Evolutionary conservation across 2,113 vertebrate genomes (phyloP).

Genomic region (Cephalopholis sonnerati): DNA sequence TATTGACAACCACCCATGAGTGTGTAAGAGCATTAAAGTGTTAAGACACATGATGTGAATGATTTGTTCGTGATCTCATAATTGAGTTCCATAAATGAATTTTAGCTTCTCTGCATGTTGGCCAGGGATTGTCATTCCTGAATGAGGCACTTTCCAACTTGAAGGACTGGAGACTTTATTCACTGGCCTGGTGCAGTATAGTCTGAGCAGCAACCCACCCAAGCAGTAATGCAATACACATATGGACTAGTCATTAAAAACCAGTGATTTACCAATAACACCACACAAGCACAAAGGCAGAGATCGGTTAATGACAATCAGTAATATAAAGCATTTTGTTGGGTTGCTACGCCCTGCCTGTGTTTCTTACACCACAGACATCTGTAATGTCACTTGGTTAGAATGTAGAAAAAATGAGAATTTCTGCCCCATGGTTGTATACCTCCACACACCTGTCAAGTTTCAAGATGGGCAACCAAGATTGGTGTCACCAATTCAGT

Average conservation of each 20-base stretch:
- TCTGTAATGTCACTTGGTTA: not conserved
- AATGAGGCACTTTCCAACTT: not conserved
- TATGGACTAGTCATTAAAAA: not conserved
- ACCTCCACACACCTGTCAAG: too few relatives aligned
- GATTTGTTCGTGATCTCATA: conserved; percentile 13
- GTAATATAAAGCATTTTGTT: not conserved
- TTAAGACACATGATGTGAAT: not conserved
- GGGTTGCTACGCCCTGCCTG: not conserved
- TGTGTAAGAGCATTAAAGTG: conserved; percentile 12
- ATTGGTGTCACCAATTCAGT: too few relatives aligned
- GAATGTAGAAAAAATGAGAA: too few relatives aligned
- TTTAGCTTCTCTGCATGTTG: conserved; percentile 10
- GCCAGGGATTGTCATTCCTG: not conserved
- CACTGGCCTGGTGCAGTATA: too few relatives aligned
- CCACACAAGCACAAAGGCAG: not conserved
- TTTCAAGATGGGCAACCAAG: too few relatives aligned
- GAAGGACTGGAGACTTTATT: not conserved
- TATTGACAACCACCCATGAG: conserved; percentile 1
- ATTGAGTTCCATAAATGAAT: conserved; percentile 14
- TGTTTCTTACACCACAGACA: not conserved
- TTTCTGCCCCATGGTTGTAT: too few relatives aligned
- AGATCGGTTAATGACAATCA: not conserved
- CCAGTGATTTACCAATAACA: not conserved
- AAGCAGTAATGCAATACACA: not conserved
- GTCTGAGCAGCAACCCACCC: not conserved